phyloP scores from a whole-genome alignment of 2,113 vertebrate species.

The human (Homo sapiens) region DNA sequence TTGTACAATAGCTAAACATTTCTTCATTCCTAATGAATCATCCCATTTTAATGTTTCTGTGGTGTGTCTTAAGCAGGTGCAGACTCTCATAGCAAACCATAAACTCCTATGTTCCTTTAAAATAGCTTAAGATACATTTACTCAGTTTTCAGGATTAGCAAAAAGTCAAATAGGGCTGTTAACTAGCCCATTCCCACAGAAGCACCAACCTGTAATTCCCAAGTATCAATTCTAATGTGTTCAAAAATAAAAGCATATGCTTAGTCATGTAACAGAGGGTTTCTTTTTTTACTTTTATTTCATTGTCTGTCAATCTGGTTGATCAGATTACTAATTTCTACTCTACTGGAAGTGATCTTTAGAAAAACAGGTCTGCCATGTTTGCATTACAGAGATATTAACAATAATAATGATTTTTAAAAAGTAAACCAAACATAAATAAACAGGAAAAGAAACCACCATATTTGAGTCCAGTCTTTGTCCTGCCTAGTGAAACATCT shows the following conservation, averaged over 20 bases:
- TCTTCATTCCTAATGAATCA: conserved; percentile 22
- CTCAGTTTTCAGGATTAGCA: conserved; percentile 16
- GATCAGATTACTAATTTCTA: conserved; percentile 81
- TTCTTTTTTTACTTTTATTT: conserved; percentile 64
- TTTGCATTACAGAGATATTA: conserved; percentile 70
- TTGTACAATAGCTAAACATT: background rate
- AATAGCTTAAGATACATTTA: background rate
- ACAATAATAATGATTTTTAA: conserved; percentile 52
- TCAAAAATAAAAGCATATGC: conserved; percentile 61
- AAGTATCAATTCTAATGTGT: conserved; percentile 55
- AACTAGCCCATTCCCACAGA: background rate
- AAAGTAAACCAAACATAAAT: conserved; percentile 6
- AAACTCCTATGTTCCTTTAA: conserved; percentile 43
- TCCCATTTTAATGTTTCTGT: background rate
- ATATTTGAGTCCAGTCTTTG: conserved; percentile 71
- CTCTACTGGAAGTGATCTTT: conserved; percentile 72
- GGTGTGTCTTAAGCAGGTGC: background rate
- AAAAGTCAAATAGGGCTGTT: background rate
- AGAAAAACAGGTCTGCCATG: conserved; percentile 80
- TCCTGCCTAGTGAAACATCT: conserved; percentile 73
- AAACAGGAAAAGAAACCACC: background rate
- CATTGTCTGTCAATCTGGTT: conserved; percentile 73
- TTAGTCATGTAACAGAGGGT: conserved; percentile 65
- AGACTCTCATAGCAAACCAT: conserved; percentile 30
- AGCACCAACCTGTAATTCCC: conserved; percentile 30